Evolutionary conservation across 2,888 invertebrate species (phyloP).

Genomic region (Hydrotaea diabolus): DNA sequence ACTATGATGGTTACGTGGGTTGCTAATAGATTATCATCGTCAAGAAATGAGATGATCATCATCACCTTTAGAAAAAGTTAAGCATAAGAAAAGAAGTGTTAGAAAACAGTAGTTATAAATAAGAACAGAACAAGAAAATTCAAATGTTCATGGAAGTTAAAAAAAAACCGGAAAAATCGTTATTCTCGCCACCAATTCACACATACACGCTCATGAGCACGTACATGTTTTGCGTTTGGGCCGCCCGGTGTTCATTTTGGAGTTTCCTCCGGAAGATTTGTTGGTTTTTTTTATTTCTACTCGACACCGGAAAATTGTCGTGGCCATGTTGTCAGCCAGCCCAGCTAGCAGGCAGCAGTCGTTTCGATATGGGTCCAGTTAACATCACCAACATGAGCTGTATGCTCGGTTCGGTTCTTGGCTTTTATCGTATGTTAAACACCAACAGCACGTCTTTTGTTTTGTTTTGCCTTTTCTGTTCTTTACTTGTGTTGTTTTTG

Average conservation of each 20-base stretch:
- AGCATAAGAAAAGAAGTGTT: conserved; percentile 37
- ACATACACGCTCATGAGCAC: background rate
- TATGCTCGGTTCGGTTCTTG: background rate
- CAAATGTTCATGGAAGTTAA: conserved; percentile 53
- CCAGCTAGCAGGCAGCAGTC: background rate
- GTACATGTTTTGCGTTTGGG: background rate
- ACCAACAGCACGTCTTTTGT: conserved; percentile 4
- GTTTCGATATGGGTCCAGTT: conserved; percentile 8
- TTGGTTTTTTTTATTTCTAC: background rate
- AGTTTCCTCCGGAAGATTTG: background rate
- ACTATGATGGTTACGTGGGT: background rate
- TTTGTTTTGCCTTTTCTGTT: background rate
- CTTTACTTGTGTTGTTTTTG: background rate
- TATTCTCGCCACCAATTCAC: background rate
- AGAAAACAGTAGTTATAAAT: conserved; percentile 25
- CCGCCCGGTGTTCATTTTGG: background rate
- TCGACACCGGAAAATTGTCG: conserved; percentile 59
- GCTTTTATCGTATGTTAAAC: background rate
- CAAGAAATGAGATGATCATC: conserved; percentile 3
- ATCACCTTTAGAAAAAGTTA: conserved; percentile 2
- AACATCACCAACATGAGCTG: background rate
- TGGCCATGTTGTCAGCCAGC: background rate
- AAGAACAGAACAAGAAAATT: conserved; percentile 32
- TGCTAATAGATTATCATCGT: conserved; percentile 22
- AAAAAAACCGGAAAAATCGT: conserved; percentile 19